Base-by-base conservation (phyloP, 2,888 invertebrate species). In the Gisinianus flammeolus region DNA sequence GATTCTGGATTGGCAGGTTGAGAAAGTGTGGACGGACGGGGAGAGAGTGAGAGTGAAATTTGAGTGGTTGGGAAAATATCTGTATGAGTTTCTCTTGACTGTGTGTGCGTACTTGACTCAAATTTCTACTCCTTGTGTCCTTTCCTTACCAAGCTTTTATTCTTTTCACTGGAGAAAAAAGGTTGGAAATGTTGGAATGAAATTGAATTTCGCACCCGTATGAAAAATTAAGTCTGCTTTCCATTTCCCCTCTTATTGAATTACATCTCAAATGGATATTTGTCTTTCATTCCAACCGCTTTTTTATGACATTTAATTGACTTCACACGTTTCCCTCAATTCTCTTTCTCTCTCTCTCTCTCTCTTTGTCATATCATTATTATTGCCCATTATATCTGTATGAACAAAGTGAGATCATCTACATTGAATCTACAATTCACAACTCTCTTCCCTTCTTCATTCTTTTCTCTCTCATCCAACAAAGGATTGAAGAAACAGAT, bases 281-380 rank as follows among this genome's bases (percentile, higher is more conserved):
- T 80, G 79, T 81, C 81, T 81, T 80, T 79, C 73, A 70, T 75
- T 79, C 77, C 19, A 44, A 73, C 81, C 79, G 81, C 80, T 78
- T 81, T n/a, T n/a, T 81, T 81, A 81, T 81, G 80, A 70, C 52
- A 77, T 78, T 78, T 81, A 81, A 81, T 81, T 80, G 80, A 77
- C 81, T 81, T 81, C 81, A 80, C 81, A 81, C 80, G 76, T 79
- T 75, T 75, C 71, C 71, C 70, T 70, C 70, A 75, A 52, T 35
- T 69, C 76, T 69, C 67, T 8, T 31, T n/a, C 30, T 30, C 30
- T 66, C 28, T 66, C 4, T 66, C 10, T 26, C 66, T 19, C 26
- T 68, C 33, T 26, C 66, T 52, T 31, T 67, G n/a, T 62, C 62
- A 26, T 2, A 26, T 62, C 22, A 62, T 62, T 26, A 22, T 44